Base-by-base conservation (phyloP, 2,888 invertebrate species). In the Oegoconia quadripuncta region DNA sequence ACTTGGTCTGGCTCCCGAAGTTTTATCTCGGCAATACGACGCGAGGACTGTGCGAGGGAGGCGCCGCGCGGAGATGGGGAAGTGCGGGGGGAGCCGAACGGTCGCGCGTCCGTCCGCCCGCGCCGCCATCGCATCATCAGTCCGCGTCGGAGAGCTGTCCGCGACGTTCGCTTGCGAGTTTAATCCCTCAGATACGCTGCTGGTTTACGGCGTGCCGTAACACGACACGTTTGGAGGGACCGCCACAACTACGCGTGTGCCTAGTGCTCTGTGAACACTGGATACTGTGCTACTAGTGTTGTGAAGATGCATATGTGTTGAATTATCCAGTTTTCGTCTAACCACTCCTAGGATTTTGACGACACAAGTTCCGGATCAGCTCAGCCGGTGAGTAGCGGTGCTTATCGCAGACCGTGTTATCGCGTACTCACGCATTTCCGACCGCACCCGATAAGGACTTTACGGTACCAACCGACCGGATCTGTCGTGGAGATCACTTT, bases 161-260 rank as follows among this genome's bases (percentile, higher is more conserved):
- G 78, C 74, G 79, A 81, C 83, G 82, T 78, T 78, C 69, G 84
- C 77, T 65, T 81, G 76, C 73, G 77, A 80, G 72, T 70, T 74
- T 56, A 72, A 66, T 86, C 87, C 86, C 86, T 84, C 87, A 88
- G 86, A 87, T 86, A 84, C 86, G 83, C 80, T 86, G 86, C 84
- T 86, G 86, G 81, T 83, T 86, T 86, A 86, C 86, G 86, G 86
- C 74, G 80, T 70, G 75, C 86, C 86, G 86, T 86, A 86, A 86
- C 83, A 86, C 83, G 86, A 86, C 86, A 87, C 86, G 86, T 87
- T 87, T 87, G 86, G 86, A 86, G 86, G 87, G 86, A 84, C 77
- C 67, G 70, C 69, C 70, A 76, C 76, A 75, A 72, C 71, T 74
- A 71, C 79, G 77, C 70, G 81, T 80, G 82, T 84, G 81, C 69